phyloP scores from a whole-genome alignment of 2,888 invertebrate species.

The Leptarthrus brevirostris region DNA sequence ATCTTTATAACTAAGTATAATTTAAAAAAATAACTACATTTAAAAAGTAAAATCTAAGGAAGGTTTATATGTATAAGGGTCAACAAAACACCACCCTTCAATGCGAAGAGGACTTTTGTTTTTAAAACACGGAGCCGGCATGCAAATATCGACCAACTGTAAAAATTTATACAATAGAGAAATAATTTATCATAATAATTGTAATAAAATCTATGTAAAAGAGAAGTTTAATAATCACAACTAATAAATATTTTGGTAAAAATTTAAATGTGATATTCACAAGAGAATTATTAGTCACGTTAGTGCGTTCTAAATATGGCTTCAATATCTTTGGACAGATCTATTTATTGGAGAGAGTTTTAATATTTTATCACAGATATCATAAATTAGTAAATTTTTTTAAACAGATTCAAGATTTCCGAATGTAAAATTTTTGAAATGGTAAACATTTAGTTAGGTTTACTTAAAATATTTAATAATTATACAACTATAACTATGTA shows the following conservation, averaged over 20 bases:
- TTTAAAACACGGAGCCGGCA: slow-evolving; percentile 69
- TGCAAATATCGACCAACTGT: slow-evolving; percentile 69
- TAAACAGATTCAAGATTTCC: background rate
- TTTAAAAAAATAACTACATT: slow-evolving; percentile 27
- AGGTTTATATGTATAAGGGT: slow-evolving; percentile 27
- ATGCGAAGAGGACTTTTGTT: slow-evolving; percentile 46
- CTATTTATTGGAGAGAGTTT: background rate
- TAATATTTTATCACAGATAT: slow-evolving; percentile 35
- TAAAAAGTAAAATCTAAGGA: slow-evolving; percentile 34
- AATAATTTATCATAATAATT: slow-evolving; percentile 51
- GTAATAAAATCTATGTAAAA: slow-evolving; percentile 30
- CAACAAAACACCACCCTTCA: slow-evolving; percentile 54
- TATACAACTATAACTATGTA: no score
- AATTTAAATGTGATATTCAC: slow-evolving; percentile 25
- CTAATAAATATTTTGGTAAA: slow-evolving; percentile 21
- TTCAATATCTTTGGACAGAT: slow-evolving; percentile 26
- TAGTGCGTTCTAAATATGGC: slow-evolving; percentile 34
- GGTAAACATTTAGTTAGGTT: no score
- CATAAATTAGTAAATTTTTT: background rate
- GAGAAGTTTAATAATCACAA: slow-evolving; percentile 30
- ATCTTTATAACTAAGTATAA: slow-evolving; percentile 16
- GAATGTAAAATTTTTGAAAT: no score
- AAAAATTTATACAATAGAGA: slow-evolving; percentile 61
- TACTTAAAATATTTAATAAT: no score
- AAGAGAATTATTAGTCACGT: slow-evolving; percentile 21